A percentile compares a stretch with the other conserved stretches of the same genome.
These are phyloP conservation scores for Cecidostiba fungosa DNA, from an alignment of 2,888 invertebrate genomes.

Conservation along the genomic window DNA sequence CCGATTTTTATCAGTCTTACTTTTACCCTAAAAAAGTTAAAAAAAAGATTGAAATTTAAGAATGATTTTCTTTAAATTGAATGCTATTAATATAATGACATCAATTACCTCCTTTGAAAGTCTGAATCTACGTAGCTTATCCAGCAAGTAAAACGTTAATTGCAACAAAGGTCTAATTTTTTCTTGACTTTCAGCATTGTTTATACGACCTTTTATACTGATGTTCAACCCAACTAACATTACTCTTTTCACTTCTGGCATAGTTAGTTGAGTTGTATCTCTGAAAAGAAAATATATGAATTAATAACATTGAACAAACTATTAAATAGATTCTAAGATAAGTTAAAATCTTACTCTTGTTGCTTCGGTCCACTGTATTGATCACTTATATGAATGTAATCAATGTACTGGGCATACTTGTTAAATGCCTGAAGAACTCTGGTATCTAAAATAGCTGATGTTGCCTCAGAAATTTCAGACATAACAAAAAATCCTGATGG, in stretches of 20 bases:
- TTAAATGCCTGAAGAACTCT: conserved; percentile 88
- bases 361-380: conserved; percentile 95
- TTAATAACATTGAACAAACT: conserved; percentile 15
- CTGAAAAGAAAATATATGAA: conserved; percentile 75
- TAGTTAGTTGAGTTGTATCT: conserved; percentile 85
- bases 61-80: neutral
- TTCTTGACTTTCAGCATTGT: conserved; percentile 87
- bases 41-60: neutral
- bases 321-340: conserved; percentile 44
- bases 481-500: conserved; percentile 88
- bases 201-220: conserved; percentile 84
- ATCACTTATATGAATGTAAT: conserved; percentile 98
- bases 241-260: conserved; percentile 90
- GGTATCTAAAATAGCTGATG: conserved; percentile 91
- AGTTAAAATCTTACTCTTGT: conserved; percentile 86
- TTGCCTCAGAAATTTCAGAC: conserved; percentile 95
- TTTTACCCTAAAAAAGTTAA: conserved; percentile 85
- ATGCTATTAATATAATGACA: neutral
- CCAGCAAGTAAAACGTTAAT: conserved; percentile 95
- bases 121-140: conserved; percentile 92
- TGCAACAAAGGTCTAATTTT: conserved; percentile 90
- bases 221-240: conserved; percentile 91
- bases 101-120: conserved; percentile 92
- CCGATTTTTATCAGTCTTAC: conserved; percentile 97
- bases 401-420: conserved; percentile 92